Evolutionary conservation across 2,888 invertebrate genomes (phyloP).

Genomic region (Drosophila phalerata): DNA sequence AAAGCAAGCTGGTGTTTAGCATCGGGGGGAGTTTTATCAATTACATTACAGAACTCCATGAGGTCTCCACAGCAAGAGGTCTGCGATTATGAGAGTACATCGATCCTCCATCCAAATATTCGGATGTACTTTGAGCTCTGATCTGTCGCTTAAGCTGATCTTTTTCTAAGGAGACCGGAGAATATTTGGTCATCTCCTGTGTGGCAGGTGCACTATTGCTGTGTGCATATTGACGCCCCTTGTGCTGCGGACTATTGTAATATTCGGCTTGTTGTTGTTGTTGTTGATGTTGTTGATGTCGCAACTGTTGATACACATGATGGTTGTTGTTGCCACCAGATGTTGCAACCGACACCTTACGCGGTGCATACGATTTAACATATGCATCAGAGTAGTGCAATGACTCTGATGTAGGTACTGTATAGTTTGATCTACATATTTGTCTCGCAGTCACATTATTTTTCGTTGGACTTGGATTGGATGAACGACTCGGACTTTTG

Average conservation of each 20-base stretch:
- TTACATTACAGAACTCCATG: slow-evolving; percentile 71
- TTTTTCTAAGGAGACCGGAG: slow-evolving; percentile 31
- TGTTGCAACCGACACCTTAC: slow-evolving; percentile 13
- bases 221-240: slow-evolving; percentile 39
- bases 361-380: slow-evolving; percentile 27
- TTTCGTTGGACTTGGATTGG: slow-evolving; percentile 59
- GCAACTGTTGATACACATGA: slow-evolving; percentile 46
- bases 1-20: slow-evolving; percentile 25
- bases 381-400: slow-evolving; percentile 45
- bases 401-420: slow-evolving; percentile 45
- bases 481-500: slow-evolving; percentile 46
- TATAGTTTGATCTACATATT: slow-evolving; percentile 38
- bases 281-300: too few species aligned
- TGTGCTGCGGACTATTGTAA: slow-evolving; percentile 22
- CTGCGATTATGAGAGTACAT: slow-evolving; percentile 38
- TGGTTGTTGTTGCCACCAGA: slow-evolving; percentile 44
- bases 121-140: slow-evolving; percentile 32
- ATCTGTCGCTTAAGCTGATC: slow-evolving; percentile 62
- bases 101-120: slow-evolving; percentile 54
- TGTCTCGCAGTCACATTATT: slow-evolving; percentile 25
- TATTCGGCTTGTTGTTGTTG: slow-evolving; percentile 44
- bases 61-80: slow-evolving; percentile 42
- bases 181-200: slow-evolving; percentile 31
- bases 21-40: slow-evolving; percentile 24
- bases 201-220: slow-evolving; percentile 28